phyloP scores from a whole-genome alignment of 2,888 invertebrate genomes.

The Drosophila differens region DNA sequence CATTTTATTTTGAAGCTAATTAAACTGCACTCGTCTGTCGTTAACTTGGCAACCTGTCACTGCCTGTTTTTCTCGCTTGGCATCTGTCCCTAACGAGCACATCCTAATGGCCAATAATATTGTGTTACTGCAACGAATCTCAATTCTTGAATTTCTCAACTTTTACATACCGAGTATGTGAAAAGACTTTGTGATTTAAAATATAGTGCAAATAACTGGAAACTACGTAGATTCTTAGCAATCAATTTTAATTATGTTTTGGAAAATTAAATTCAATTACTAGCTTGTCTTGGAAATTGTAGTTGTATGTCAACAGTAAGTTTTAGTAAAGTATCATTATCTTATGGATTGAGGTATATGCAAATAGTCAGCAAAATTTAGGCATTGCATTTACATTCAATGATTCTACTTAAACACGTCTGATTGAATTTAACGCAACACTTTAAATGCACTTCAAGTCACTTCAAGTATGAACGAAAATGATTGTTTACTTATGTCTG shows the following conservation, averaged over 20 bases:
- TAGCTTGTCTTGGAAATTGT: background rate
- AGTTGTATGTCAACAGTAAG: background rate
- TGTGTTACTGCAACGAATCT: constrained; percentile 35
- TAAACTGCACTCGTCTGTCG: constrained; percentile 70
- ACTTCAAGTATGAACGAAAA: background rate
- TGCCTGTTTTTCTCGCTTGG: constrained; percentile 14
- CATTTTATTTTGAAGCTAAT: constrained; percentile 78
- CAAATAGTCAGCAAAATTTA: background rate
- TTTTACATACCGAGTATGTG: background rate
- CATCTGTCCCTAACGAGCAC: constrained; percentile 47
- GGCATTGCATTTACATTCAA: background rate
- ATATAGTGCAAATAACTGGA: background rate
- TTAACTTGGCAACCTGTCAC: constrained; percentile 60
- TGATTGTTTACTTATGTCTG: background rate
- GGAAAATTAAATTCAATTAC: background rate
- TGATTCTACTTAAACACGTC: background rate
- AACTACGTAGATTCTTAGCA: background rate
- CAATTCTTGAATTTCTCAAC: constrained; percentile 9
- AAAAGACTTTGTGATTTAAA: background rate
- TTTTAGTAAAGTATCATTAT: background rate
- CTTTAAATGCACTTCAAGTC: background rate
- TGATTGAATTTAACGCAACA: background rate
- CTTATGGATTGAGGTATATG: background rate
- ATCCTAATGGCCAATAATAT: constrained; percentile 49
- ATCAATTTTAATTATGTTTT: background rate